phyloP scores from a whole-genome alignment of 2,888 invertebrate genomes.

The Mesoligia furuncula region DNA sequence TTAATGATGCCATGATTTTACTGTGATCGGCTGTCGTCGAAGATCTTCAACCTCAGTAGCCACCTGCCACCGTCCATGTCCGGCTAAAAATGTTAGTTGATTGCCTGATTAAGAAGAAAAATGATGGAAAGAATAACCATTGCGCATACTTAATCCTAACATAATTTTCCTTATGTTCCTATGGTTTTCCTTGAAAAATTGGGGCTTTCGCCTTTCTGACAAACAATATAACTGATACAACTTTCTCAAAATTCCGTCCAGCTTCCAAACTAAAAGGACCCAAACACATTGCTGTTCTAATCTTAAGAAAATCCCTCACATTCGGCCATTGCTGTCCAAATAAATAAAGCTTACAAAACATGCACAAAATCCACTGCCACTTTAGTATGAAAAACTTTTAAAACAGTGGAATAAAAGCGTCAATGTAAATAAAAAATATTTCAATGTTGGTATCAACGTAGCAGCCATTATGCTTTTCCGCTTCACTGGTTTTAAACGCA shows the following conservation, averaged over 20 bases:
- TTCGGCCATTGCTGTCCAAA: conserved; percentile 25
- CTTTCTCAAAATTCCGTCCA: conserved; percentile 35
- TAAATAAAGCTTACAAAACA: conserved; percentile 48
- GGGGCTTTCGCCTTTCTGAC: background rate
- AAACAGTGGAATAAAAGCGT: background rate
- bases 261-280: conserved; percentile 15
- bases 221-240: background rate
- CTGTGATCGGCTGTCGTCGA: too few species aligned
- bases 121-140: too few species aligned
- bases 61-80: too few species aligned
- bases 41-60: too few species aligned
- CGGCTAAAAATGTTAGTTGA: too few species aligned
- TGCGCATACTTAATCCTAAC: too few species aligned
- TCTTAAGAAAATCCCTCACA: conserved; percentile 23
- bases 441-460: conserved; percentile 18
- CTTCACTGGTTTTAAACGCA: conserved; percentile 62
- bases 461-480: conserved; percentile 61
- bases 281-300: conserved; percentile 24
- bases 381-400: background rate
- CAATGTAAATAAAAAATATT: background rate
- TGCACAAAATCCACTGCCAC: conserved; percentile 16
- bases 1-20: too few species aligned
- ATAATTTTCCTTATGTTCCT: too few species aligned
- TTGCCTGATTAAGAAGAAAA: too few species aligned
- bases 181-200: too few species aligned